Conservation (phyloP, 1,140 invertebrate species). For the Archegozetes longisetosus region DNA sequence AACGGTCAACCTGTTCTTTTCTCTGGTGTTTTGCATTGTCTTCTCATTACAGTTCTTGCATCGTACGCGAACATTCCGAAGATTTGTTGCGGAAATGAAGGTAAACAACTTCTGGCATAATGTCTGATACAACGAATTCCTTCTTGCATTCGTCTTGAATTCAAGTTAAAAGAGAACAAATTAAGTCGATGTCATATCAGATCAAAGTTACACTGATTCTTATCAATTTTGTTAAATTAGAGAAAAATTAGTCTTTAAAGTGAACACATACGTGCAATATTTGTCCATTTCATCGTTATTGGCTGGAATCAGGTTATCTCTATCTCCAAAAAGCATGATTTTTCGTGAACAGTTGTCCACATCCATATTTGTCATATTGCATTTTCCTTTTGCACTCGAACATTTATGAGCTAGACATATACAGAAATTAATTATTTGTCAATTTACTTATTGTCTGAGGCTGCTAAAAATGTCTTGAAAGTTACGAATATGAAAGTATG, state of each 20-base stretch:
- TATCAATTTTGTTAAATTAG: not conserved
- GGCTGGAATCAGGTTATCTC: not conserved
- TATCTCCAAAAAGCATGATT: not conserved
- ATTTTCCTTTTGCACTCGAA: not conserved
- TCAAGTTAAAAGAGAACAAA: not conserved
- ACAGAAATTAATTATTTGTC: not conserved
- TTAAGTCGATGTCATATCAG: not conserved
- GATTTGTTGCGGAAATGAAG: not conserved
- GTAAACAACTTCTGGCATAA: not conserved
- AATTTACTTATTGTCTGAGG: too few relatives aligned
- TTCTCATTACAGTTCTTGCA: not conserved
- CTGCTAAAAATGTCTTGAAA: too few relatives aligned
- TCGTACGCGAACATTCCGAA: not conserved
- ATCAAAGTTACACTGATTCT: too few relatives aligned
- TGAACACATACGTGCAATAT: not conserved
- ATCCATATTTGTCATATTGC: not conserved
- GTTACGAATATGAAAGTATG: too few relatives aligned
- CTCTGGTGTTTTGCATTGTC: not conserved
- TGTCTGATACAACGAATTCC: not conserved
- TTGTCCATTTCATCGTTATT: not conserved
- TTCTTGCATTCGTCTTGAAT: not conserved
- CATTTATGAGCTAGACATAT: not conserved
- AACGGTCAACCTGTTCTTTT: not conserved
- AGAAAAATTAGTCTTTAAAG: not conserved
- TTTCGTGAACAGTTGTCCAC: not conserved